Base-by-base conservation (phyloP, 2,888 invertebrate species). In the Megaustenia siamemsis region DNA sequence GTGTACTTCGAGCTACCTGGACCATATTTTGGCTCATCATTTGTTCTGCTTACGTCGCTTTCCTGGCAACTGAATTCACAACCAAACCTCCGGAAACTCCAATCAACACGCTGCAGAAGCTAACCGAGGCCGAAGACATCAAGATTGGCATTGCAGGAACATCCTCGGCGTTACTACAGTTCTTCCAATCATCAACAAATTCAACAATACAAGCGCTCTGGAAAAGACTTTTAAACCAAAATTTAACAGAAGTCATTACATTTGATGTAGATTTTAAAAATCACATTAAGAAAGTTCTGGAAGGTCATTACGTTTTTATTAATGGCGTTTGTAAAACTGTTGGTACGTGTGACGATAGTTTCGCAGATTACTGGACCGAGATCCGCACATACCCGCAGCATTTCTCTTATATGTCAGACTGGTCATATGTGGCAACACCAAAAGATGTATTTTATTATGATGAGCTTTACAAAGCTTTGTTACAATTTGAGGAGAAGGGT, bases 21-120 rank as follows among this genome's bases (percentile, higher is more conserved):
- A 35, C 35, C 21, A 15, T 80, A 12, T 80, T 80, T 43, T 80
- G 80, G 53, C 12, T 80, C 28, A 80, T 80, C 4, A 35, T 80
- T 2, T 45, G 69, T 15, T 53, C 80, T 12, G 69, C 69, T 21
- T 80, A 69, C 80, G n/a, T 28, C n/a, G 80, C 80, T 18, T 80
- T 38, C 21, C 69, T 80, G 3, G 68, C 49, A 21, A 80, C 80
- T 0, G 69, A 35, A 32, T 80, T 80, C 56, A 69, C 80, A 24
- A 56, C 43, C 1, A 80, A 53, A n/a, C 68, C 80, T 21, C 38
- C 21, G 1, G 80, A 80, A 18, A 21, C 35, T 8, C 3, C 35
- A 15, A 53, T 80, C 38, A 56, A 49, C 0, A 80, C 38, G 21
- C 53, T 69, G 1, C 35, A 68, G n/a, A 0, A 35, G n/a, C 24